phyloP scores from a whole-genome alignment of 2,113 vertebrate species.

The Polyodon spathula region DNA sequence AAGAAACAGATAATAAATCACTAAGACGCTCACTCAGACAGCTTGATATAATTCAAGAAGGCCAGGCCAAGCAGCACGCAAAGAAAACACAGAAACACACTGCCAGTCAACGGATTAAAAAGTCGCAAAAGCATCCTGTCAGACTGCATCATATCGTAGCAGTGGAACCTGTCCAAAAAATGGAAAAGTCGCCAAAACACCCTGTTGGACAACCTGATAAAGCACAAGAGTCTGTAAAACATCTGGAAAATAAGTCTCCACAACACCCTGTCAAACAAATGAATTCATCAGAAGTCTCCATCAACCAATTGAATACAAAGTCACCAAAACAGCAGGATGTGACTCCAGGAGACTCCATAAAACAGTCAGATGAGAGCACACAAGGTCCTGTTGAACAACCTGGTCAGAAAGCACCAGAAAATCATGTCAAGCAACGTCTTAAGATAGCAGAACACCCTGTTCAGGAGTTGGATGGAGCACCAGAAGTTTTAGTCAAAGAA shows the following conservation, averaged over 20 bases:
- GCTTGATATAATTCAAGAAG: conserved; percentile 42
- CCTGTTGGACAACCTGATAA: no score
- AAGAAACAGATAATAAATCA: conserved; percentile 29
- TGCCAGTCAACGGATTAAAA: conserved; percentile 45
- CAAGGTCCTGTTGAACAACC: not conserved
- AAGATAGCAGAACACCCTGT: not conserved
- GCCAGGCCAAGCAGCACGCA: conserved; percentile 18
- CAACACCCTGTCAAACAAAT: no score
- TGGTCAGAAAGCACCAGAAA: not conserved
- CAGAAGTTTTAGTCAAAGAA: not conserved
- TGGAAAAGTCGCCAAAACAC: no score
- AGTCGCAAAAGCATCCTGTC: conserved; percentile 47
- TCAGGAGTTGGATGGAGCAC: not conserved
- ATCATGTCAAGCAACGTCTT: not conserved
- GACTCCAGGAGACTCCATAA: not conserved
- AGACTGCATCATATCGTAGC: conserved; percentile 54
- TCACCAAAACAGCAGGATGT: not conserved
- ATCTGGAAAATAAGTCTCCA: no score
- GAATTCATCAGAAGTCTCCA: no score
- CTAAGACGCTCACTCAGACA: conserved; percentile 58
- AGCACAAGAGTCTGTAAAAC: no score
- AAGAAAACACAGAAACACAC: conserved; percentile 39
- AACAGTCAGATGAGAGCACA: not conserved
- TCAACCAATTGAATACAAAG: no score
- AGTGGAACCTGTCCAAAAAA: conserved; percentile 41